Conservation (phyloP, 2,113 vertebrate genomes). For the Diadophis punctatus region DNA sequence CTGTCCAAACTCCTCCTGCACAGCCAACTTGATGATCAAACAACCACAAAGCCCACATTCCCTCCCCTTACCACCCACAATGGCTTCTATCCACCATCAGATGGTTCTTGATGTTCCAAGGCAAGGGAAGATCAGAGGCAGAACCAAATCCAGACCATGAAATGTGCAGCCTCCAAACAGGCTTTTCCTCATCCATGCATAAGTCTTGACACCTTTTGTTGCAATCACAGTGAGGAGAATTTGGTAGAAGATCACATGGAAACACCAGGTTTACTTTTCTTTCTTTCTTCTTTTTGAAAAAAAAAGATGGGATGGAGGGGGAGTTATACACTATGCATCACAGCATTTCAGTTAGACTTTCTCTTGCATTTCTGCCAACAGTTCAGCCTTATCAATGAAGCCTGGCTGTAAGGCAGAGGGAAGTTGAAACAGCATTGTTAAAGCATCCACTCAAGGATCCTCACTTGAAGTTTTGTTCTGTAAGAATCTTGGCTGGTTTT, state of each 20-base stretch:
- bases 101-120: conserved; percentile 45
- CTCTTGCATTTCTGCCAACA: conserved; percentile 50
- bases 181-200: conserved; percentile 1
- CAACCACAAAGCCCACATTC: conserved; percentile 17
- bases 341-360: conserved; percentile 68
- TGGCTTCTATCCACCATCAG: conserved; percentile 43
- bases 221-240: conserved; percentile 45
- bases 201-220: conserved; percentile 50
- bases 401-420: conserved; percentile 76
- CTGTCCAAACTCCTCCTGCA: conserved; percentile 6
- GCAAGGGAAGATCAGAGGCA: conserved; percentile 14
- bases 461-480: conserved; percentile 41
- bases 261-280: conserved; percentile 48
- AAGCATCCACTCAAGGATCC: conserved; percentile 54
- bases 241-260: conserved; percentile 58
- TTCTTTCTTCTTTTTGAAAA: conserved; percentile 11
- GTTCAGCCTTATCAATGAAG: conserved; percentile 63
- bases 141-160: conserved; percentile 38
- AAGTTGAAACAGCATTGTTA: conserved; percentile 64
- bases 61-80: conserved; percentile 38
- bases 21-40: conserved; percentile 6
- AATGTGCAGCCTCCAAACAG: not conserved
- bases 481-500: conserved; percentile 29
- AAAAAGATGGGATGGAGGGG: conserved; percentile 47
- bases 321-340: conserved; percentile 57